A percentile compares a stretch with the other conserved stretches of the same genome.
Conservation (phyloP, 2,888 invertebrate genomes). For the Caenorhabditis sulstoni region DNA sequence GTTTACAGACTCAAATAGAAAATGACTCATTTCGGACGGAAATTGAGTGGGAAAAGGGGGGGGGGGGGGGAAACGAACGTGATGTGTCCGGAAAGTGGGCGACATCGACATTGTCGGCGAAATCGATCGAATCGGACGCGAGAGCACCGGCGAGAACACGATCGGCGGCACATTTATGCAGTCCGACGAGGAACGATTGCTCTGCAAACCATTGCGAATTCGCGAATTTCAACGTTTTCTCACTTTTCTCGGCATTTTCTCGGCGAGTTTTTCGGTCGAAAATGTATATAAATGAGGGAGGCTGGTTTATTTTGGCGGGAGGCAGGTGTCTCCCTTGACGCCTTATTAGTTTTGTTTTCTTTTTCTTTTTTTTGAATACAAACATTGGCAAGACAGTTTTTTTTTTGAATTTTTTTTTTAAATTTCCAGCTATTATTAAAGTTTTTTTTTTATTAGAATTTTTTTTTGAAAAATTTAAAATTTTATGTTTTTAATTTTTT, state of each 20-base stretch:
- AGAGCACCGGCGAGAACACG: constrained; percentile 78
- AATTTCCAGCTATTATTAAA: not conserved
- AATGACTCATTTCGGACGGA: constrained; percentile 27
- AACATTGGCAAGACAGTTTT: too few relatives aligned
- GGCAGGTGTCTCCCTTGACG: constrained; percentile 36
- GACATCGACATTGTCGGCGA: constrained; percentile 71
- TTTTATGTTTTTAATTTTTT: too few relatives aligned
- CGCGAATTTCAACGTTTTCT: constrained; percentile 1
- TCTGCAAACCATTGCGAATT: constrained; percentile 68
- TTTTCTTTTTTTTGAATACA: not conserved
- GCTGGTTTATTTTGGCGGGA: too few relatives aligned
- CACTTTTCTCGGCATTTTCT: not conserved
- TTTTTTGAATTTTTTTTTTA: not conserved
- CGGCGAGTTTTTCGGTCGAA: too few relatives aligned
- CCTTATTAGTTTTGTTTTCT: constrained; percentile 25
- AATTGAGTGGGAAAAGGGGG: too few relatives aligned
- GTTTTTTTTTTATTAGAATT: not conserved
- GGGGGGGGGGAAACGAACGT: constrained; percentile 25
- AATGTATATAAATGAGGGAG: constrained; percentile 6
- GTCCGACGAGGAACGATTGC: constrained; percentile 71
- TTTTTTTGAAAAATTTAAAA: not conserved
- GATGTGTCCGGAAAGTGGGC: constrained; percentile 63
- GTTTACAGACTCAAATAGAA: too few relatives aligned
- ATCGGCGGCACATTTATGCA: constrained; percentile 77
- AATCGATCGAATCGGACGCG: constrained; percentile 77